Conservation (phyloP, 2,113 vertebrate species). For the Oncorhynchus clarkii region DNA sequence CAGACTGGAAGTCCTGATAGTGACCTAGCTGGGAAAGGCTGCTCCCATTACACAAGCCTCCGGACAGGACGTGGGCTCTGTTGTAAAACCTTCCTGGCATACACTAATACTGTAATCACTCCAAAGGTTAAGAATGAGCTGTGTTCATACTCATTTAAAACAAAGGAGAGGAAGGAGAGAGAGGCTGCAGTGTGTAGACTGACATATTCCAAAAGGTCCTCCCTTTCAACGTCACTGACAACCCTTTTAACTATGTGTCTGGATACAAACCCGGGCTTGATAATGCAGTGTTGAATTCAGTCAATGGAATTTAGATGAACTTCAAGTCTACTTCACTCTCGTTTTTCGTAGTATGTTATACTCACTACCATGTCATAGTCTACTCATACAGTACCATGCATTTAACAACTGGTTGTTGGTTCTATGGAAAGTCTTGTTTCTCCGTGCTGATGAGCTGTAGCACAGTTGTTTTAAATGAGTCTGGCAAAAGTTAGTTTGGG, state of each 20-base stretch:
- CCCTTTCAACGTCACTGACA: neutral
- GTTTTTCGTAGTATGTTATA: no score
- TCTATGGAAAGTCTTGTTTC: neutral
- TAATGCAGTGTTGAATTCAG: neutral
- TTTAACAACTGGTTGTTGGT: neutral
- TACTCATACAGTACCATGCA: no score
- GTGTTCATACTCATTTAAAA: constrained; percentile 33
- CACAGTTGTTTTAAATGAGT: constrained; percentile 49
- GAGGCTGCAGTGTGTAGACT: constrained; percentile 10
- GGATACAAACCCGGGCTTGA: neutral
- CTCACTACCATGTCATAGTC: no score
- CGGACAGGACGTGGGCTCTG: constrained; percentile 7
- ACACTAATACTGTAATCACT: constrained; percentile 33
- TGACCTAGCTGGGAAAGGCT: constrained; percentile 59
- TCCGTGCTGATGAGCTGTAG: constrained; percentile 43
- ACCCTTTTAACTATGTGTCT: neutral
- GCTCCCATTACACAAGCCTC: constrained; percentile 13
- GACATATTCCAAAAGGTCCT: no score
- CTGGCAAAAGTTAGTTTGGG: constrained; percentile 62
- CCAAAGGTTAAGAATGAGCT: constrained; percentile 51
- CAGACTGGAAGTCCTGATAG: constrained; percentile 20
- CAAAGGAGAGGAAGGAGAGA: constrained; percentile 12
- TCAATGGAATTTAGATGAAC: neutral
- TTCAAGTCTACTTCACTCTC: no score
- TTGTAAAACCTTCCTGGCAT: constrained; percentile 34